Evolutionary conservation across 2,888 invertebrate species (phyloP), one percentile per base, ranked within the genome.

Genomic region (Plagodis dolabraria): DNA sequence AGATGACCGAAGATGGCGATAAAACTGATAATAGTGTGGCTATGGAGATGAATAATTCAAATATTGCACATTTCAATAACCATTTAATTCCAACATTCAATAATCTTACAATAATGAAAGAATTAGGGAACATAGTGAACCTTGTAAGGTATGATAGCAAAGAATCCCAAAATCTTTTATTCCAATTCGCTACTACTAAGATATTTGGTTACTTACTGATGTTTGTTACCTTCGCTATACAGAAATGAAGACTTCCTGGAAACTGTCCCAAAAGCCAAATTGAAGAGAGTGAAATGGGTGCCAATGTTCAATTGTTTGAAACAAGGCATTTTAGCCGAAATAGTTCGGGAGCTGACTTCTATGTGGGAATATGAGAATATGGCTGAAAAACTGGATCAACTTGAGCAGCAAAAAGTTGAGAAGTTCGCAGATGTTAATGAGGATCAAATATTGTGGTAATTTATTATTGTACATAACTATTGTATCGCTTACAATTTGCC

Each of bases 331-430:
- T 75, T 85, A 8, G 83, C 86, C 64, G 89, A 88, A 66, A 88
- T 93, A 85, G 76, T 89, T 7, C 85, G 89, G 62, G 91, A 92
- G 70, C 67, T 92, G 47, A 83, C 77, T 67, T 74, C 82, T 5
- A 87, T 93, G 90, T 93, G 93, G 93, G 78, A 86, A 60, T 85
- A 85, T 67, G 92, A 93, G 70, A 83, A 87, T 60, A 89, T 93
- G 83, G 76, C 82, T 10, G 76, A 81, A 44, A 93, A 91, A 68
- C 68, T 90, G 43, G 87, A 87, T 64, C 65, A 77, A 47, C 72
- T 91, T 43, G 88, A 89, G 64, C 86, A 86, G 59, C 92, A 90
- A 68, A 88, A 82, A 58, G 22, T 22, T 22, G 87, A 87, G 65
- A 91, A 87, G 67, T 90, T 80, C 74, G 64, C 70, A 46, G 85